Conservation (phyloP, 37 sponge, comb jelly and placozoan species). For the Spongilla lacustris region DNA sequence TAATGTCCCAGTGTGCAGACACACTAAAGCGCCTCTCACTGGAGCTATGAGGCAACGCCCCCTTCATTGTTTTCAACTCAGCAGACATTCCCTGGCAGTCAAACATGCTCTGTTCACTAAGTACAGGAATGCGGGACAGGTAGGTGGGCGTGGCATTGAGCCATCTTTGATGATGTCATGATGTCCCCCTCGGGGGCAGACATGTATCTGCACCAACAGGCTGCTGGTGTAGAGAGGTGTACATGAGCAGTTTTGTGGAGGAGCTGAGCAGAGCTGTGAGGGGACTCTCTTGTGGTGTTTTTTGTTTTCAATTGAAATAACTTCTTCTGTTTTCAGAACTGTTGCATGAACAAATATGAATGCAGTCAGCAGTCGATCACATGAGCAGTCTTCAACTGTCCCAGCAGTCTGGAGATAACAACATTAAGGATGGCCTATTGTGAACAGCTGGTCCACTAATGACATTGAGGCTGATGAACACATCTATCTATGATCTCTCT, state of each 20-base stretch:
- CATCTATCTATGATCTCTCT: no score
- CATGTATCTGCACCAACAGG: conserved; percentile 60
- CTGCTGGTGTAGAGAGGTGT: conserved; percentile 82
- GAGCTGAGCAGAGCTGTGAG: conserved; percentile 51
- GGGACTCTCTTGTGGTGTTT: no score
- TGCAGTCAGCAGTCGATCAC: no score
- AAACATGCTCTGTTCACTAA: conserved; percentile 76
- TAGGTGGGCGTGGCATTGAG: background rate
- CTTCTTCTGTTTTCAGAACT: no score
- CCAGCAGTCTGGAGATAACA: no score
- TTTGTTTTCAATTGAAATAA: no score
- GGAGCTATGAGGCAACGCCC: conserved; percentile 97
- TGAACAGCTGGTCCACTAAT: no score
- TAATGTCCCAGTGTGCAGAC: conserved; percentile 72
- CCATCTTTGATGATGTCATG: background rate
- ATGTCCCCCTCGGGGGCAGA: background rate
- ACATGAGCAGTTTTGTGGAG: conserved; percentile 74
- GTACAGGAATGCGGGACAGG: conserved; percentile 91
- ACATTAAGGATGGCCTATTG: no score
- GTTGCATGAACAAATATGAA: no score
- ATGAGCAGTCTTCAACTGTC: no score
- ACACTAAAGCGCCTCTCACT: conserved; percentile 84
- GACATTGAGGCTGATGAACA: no score
- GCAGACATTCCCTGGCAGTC: conserved; percentile 86
- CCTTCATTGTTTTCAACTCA: conserved; percentile 92